phyloP scores from a whole-genome alignment of 2,888 invertebrate species.

The Ichneumoninae sp. region DNA sequence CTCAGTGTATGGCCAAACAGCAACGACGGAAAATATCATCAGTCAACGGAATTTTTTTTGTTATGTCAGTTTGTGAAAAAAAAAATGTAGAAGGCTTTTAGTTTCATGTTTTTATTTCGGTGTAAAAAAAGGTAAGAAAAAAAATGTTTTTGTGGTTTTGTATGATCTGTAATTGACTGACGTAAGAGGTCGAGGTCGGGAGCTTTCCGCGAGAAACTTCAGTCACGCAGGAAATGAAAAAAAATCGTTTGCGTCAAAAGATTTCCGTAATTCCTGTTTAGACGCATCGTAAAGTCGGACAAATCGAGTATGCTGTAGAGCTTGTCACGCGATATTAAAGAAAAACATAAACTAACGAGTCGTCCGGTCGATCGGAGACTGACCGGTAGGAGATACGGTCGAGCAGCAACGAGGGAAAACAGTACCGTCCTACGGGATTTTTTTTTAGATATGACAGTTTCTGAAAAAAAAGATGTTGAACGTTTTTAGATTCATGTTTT shows the following conservation, averaged over 20 bases:
- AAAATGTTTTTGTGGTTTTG: too few species aligned
- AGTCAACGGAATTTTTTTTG: neutral
- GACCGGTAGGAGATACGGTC: neutral
- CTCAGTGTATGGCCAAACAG: neutral
- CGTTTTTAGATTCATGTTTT: neutral
- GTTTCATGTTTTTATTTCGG: neutral
- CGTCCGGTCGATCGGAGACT: neutral
- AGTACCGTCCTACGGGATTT: neutral
- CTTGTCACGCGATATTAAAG: neutral
- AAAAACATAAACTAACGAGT: neutral
- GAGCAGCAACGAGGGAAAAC: neutral
- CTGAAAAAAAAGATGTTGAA: neutral
- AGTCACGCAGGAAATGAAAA: too few species aligned
- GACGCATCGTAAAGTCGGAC: constrained; percentile 16
- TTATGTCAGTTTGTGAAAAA: neutral
- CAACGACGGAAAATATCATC: neutral
- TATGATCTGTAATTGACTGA: too few species aligned
- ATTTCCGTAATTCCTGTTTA: neutral
- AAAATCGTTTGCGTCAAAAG: too few species aligned
- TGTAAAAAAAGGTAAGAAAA: neutral
- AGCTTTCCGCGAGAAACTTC: too few species aligned
- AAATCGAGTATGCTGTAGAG: neutral
- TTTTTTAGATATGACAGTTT: neutral
- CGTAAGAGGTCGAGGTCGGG: too few species aligned
- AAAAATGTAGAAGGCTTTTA: neutral